phyloP scores from a whole-genome alignment of 1,140 invertebrate species.

The Phymorhynchus buccinoides region DNA sequence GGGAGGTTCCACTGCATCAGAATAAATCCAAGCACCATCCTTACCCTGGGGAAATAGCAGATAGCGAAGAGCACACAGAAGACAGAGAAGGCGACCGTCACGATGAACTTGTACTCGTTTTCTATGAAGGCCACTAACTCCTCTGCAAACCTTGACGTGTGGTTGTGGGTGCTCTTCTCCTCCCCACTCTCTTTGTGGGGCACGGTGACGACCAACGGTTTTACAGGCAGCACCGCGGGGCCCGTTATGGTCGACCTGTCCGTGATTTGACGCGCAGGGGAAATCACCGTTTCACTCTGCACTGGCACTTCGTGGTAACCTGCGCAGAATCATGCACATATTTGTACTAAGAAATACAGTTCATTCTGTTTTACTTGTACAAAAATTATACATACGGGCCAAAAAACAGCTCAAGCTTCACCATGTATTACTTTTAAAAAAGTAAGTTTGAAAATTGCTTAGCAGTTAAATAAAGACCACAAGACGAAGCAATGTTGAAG shows the following conservation, averaged over 20 bases:
- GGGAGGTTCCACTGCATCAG: too few relatives aligned
- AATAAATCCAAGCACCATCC: too few relatives aligned
- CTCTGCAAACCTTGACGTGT: neutral
- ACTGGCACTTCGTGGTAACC: conserved; percentile 87
- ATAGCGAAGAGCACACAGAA: conserved; percentile 60
- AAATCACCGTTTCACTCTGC: conserved; percentile 67
- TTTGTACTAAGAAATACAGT: neutral
- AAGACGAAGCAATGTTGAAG: too few relatives aligned
- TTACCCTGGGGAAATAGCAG: conserved; percentile 63
- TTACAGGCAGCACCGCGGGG: conserved; percentile 1
- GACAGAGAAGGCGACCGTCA: conserved; percentile 56
- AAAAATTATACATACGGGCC: too few relatives aligned
- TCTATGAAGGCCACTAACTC: conserved; percentile 15
- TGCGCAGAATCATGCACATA: conserved; percentile 47
- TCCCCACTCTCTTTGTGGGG: neutral
- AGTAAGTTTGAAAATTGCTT: too few relatives aligned
- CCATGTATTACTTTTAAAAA: too few relatives aligned
- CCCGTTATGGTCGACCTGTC: conserved; percentile 65
- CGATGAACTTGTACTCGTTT: conserved; percentile 61
- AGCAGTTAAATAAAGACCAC: too few relatives aligned
- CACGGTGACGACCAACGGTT: neutral
- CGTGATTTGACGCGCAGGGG: conserved; percentile 76
- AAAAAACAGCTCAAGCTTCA: too few relatives aligned
- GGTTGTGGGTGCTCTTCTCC: neutral
- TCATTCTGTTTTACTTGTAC: too few relatives aligned